Conservation (phyloP, 1,140 invertebrate species). For the Bombyx mori region DNA sequence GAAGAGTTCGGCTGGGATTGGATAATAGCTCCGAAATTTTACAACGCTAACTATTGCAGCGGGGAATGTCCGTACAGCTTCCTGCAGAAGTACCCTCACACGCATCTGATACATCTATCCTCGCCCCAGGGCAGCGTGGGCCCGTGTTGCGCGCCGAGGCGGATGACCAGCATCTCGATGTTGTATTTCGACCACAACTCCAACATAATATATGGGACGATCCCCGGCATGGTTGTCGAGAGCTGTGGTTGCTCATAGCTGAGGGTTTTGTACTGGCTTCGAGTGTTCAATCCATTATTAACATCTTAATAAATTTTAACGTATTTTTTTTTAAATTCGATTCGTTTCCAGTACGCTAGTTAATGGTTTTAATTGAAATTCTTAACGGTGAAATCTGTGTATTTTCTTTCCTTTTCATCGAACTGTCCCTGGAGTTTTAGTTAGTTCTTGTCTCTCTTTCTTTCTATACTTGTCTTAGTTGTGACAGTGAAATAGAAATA, state of each 20-base stretch:
- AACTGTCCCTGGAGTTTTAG: no score
- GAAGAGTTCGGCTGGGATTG: conserved; percentile 98
- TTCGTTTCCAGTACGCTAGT: no score
- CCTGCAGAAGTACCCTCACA: conserved; percentile 92
- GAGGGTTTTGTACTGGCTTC: conserved; percentile 19
- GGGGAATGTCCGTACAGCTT: conserved; percentile 95
- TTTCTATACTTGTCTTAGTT: no score
- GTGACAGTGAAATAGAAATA: no score
- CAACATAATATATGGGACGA: conserved; percentile 89
- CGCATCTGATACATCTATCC: conserved; percentile 89
- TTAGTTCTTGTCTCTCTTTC: no score
- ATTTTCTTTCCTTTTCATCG: no score
- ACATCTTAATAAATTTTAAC: no score
- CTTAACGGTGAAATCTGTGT: no score
- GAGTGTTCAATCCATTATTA: conserved; percentile 41
- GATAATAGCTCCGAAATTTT: conserved; percentile 96
- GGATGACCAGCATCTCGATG: conserved; percentile 92
- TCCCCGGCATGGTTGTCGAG: conserved; percentile 95
- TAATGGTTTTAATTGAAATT: no score
- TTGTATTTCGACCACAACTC: conserved; percentile 92
- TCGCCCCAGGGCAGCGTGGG: conserved; percentile 78
- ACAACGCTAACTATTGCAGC: conserved; percentile 96
- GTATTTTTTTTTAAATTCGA: no score
- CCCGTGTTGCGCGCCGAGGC: conserved; percentile 91
- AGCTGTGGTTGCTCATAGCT: conserved; percentile 91